Base-by-base conservation (phyloP, 1,140 invertebrate genomes). In the Drosophila watanabei region DNA sequence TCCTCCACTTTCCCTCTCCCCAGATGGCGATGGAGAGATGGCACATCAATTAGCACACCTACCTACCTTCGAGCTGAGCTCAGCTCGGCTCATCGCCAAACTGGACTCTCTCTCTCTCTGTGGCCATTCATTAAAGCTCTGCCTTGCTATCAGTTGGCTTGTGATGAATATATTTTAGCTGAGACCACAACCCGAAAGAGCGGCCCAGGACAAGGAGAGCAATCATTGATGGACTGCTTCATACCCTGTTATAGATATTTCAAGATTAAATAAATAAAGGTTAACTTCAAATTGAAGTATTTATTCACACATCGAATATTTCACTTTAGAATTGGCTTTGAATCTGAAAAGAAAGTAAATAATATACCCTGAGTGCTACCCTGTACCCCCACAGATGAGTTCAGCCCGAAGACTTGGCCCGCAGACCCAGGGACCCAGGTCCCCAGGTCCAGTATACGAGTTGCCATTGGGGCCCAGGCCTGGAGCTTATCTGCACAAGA, bases 21-120 rank as follows among this genome's bases (percentile, higher is more conserved):
- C 49, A 6, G 66, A 69, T 56, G 68, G 48, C 66, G 68, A 72
- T 61, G 71, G 68, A 59, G 85, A 84, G 81, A 89, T 89, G 85
- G 85, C 85, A 89, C 85, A 89, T 89, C 85, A 89, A 89, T 89
- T 89, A 89, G 86, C 85, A 88, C 85, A 89, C 86, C 81, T 86
- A 89, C 85, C 85, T 85, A 80, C 68, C 75, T 78, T 70, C 75
- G 65, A 57, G 24, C 73, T 78, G 39, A 62, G 65, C 57, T 48
- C 46, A 48, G 37, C 35, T 65, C 59, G 32, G 9, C 43, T 73
- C 37, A 58, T 69, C 62, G 43, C 48, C 63, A 16, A 56, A 70
- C 70, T 58, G 66, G 51, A 35, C 35, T 41, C 71, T 41, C 70
- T 41, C 71, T 41, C 70, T 73, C 71, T 59, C 56, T 32, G 61